Conservation (phyloP, 2,113 vertebrate species). For the Cyphomyrus plagiostoma region DNA sequence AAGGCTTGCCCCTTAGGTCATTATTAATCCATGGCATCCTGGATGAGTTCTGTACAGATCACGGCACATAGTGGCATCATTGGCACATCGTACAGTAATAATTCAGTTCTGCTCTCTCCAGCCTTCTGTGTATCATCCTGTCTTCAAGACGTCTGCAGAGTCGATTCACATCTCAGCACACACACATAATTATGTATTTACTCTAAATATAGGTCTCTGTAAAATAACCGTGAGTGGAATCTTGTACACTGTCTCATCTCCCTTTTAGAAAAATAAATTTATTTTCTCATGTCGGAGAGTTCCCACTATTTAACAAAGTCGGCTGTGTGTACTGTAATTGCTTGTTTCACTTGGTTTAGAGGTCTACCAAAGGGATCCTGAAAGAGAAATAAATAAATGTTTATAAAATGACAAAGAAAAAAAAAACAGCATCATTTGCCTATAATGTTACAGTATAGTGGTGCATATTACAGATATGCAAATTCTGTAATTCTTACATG, state of each 20-base stretch:
- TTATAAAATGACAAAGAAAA: constrained; percentile 15
- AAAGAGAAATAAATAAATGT: constrained; percentile 45
- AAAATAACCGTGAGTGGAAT: constrained; percentile 54
- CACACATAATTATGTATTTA: constrained; percentile 54
- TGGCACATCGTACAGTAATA: constrained; percentile 94
- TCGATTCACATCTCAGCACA: constrained; percentile 39
- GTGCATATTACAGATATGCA: neutral
- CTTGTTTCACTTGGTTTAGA: constrained; percentile 66
- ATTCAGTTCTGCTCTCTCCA: constrained; percentile 60
- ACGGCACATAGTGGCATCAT: constrained; percentile 99
- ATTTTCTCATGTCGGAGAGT: constrained; percentile 77
- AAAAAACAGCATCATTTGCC: neutral
- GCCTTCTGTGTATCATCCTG: constrained; percentile 42
- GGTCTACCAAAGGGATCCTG: constrained; percentile 86
- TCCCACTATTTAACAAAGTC: constrained; percentile 75
- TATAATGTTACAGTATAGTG: neutral
- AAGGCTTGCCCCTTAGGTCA: constrained; percentile 52
- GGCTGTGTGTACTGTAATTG: constrained; percentile 59
- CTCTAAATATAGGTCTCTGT: constrained; percentile 51
- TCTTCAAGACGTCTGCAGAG: constrained; percentile 33
- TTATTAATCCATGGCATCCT: constrained; percentile 43
- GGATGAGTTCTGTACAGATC: constrained; percentile 63
- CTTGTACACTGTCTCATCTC: constrained; percentile 50
- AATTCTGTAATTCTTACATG: too few relatives aligned
- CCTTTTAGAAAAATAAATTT: constrained; percentile 98